A percentile compares a stretch with the other conserved stretches of the same genome.
phyloP scores from a whole-genome alignment of 2,888 invertebrate genomes.

The Adelognathus sp. region DNA sequence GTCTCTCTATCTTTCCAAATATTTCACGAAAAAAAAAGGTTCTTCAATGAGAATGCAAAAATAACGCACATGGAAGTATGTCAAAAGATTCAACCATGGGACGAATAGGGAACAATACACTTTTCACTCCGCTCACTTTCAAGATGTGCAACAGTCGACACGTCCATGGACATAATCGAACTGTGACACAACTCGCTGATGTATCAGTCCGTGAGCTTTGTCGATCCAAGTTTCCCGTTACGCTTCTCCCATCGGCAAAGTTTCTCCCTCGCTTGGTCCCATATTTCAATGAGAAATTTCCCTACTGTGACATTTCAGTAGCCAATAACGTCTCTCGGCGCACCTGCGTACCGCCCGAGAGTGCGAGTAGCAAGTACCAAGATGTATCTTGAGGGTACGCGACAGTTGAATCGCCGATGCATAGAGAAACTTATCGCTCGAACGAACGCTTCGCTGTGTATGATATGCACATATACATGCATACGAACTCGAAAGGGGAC shows the following conservation, averaged over 20 bases:
- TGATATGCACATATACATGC: not conserved
- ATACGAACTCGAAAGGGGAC: constrained; percentile 23
- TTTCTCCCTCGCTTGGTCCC: not conserved
- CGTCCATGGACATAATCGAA: not conserved
- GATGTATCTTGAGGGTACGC: not conserved
- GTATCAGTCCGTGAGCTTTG: not conserved
- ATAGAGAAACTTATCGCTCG: constrained; percentile 48
- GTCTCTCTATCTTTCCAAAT: constrained; percentile 57
- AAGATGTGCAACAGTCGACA: not conserved
- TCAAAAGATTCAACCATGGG: no score
- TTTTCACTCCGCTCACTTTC: no score
- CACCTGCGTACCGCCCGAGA: constrained; percentile 9
- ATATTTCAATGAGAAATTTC: not conserved
- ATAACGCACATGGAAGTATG: no score
- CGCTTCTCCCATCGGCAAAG: constrained; percentile 13
- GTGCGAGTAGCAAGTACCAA: not conserved
- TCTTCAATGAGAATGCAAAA: no score
- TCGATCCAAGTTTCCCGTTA: not conserved
- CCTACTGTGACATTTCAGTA: constrained; percentile 8
- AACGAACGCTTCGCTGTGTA: not conserved
- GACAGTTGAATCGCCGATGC: constrained; percentile 38
- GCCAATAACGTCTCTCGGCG: constrained; percentile 3
- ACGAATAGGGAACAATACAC: no score
- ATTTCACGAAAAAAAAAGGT: constrained; percentile 44
- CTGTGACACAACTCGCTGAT: not conserved